A percentile compares a stretch with the other conserved stretches of the same genome.
Conservation (phyloP, 2,113 vertebrate species). For the Phyllostomus hastatus region DNA sequence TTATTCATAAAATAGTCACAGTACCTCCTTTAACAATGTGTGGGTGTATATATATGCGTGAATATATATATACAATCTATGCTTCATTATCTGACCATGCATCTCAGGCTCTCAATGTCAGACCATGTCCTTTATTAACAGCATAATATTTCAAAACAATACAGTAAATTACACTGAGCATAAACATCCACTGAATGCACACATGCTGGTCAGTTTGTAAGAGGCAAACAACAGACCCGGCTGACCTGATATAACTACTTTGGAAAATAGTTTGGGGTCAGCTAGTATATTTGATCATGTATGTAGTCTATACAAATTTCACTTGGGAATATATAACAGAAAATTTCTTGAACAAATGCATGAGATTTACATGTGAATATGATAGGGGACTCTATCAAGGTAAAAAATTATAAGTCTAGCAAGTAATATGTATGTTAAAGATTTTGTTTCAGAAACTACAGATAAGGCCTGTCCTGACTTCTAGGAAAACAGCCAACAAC, state of each 20-base stretch:
- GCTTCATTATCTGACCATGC: background rate
- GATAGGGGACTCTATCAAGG: no score
- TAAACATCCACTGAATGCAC: background rate
- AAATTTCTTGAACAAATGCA: background rate
- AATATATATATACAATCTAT: background rate
- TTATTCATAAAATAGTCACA: background rate
- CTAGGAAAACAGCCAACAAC: no score
- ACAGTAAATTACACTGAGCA: background rate
- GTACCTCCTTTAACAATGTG: background rate
- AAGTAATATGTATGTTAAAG: no score
- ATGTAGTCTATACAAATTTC: background rate
- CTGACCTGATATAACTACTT: background rate
- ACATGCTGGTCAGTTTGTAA: background rate
- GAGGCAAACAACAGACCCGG: background rate
- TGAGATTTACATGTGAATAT: background rate
- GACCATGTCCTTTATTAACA: background rate
- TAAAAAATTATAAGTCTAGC: no score
- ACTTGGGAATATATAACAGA: background rate
- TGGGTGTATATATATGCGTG: background rate
- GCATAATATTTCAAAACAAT: background rate
- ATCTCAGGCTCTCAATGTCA: background rate
- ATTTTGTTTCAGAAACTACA: no score
- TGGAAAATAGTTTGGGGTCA: background rate
- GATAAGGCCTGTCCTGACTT: no score
- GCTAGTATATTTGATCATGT: background rate